Evolutionary conservation across 2,797 vertebrate species (phyloP), one percentile per base, ranked within the genome.

Genomic region (Gymnodraco acuticeps): DNA sequence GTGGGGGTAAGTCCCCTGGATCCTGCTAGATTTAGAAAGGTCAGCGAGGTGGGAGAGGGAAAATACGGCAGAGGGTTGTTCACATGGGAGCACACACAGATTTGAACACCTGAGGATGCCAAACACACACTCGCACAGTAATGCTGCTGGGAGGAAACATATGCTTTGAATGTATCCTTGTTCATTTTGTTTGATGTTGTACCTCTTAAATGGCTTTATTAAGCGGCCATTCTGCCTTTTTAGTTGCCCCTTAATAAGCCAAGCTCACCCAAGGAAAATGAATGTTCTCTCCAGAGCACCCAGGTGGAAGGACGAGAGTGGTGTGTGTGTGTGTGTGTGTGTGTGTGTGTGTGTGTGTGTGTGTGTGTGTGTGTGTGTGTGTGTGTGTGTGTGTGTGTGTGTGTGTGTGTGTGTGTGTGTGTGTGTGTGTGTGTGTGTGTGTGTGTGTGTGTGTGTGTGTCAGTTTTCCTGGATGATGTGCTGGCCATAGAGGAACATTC

Each of bases 1-100:
- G 58, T 19, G 10, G 38, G 59, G 27, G 11, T 70, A 80, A 86
- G 43, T 78, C 80, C 42, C 23, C 33, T 16, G 70, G 71, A 82
- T 90, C 77, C 50, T 54, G 31, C 67, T 43, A 46, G 77, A 80
- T 80, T 85, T 82, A 38, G 33, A 68, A 66, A 80, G 80, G 79
- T 89, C 75, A 81, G 33, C 1, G 38, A 78, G 77, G 61, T 78
- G 46, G 68, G 46, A 45, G 45, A 61, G 23, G 7, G 19, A 17
- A 47, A 64, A 66, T 46, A 23, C 0, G 2, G 13, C 38, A 4
- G 27, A 38, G 55, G 1, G 10, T 10, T 2, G 14, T 17, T 13
- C 59, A 59, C 46, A n/a, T 33, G 31, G 31, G 8, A 10, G 9
- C 5, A 3, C 3, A 17, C 16, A 52, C 19, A 41, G 58, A 71